These are phyloP conservation scores for Nansenia antarctica DNA, from an alignment of 2,113 vertebrate species.

Conservation along the genomic window DNA sequence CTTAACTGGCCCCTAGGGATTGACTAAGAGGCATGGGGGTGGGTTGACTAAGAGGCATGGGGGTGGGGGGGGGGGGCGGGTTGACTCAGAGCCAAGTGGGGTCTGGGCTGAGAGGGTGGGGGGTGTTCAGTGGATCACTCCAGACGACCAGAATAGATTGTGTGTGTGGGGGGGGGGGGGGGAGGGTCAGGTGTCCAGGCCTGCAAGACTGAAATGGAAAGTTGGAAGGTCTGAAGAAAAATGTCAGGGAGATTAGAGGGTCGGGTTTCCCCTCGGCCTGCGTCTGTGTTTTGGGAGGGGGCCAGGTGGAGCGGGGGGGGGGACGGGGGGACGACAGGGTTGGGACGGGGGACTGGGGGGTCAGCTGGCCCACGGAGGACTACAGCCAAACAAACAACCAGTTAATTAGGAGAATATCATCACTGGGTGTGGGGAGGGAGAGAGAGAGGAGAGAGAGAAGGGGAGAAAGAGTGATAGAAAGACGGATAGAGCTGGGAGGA, in stretches of 20 bases:
- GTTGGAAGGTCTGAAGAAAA: conserved; percentile 44
- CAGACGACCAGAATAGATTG: conserved; percentile 67
- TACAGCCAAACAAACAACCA: conserved; percentile 66
- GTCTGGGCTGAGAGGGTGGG: conserved; percentile 2
- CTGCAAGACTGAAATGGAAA: conserved; percentile 66
- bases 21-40: too few relatives aligned
- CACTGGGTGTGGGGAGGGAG: conserved; percentile 43
- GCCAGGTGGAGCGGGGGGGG: conserved; percentile 31
- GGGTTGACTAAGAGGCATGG: too few relatives aligned
- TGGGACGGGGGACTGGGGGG: background rate
- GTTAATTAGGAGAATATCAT: conserved; percentile 72
- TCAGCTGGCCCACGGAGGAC: background rate
- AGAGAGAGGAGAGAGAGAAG: conserved; percentile 3
- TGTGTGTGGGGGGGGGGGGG: background rate
- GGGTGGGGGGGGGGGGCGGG: background rate
- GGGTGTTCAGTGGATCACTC: conserved; percentile 59
- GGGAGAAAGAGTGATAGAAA: conserved; percentile 7
- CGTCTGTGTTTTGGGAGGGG: conserved; percentile 13
- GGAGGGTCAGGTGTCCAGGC: conserved; percentile 47
- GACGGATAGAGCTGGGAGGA: background rate
- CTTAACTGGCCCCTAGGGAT: conserved; percentile 31
- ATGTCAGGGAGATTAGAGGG: conserved; percentile 26
- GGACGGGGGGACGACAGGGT: conserved; percentile 1
- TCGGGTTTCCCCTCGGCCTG: conserved; percentile 50
- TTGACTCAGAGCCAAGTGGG: conserved; percentile 21